Evolutionary conservation across 35 echinoderm and acorn worm genomes (phyloP), one percentile per base, ranked within the genome.

Genomic region (Apostichopus parvimensis): DNA sequence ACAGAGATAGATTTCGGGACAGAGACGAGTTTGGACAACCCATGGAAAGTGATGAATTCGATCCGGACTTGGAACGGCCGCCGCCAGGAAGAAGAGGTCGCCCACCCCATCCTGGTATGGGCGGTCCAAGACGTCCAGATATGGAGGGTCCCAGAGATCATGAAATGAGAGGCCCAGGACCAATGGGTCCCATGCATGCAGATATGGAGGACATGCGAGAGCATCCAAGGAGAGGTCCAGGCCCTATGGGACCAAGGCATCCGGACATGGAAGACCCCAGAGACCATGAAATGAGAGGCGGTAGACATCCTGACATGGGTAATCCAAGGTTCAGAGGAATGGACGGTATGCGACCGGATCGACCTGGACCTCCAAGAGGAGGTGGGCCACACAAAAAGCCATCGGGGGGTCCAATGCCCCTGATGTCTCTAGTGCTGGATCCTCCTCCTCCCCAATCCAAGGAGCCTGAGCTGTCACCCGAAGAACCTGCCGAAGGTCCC

Each of bases 371-470:
- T 52, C 22, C 8, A 54, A 53, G 55, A 54, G 79, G 79, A 13
- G 58, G 58, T 12, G 58, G 58, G 22, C 13, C 68, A 72, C 60
- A 7, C 12, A 88, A 72, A 15, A 84, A 84, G 22, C 71, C 17
- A 9, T 88, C 86, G 6, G 10, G 12, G 4, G 83, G 83, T 21
- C 86, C 86, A 88, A 25, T 72, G 86, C 86, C 86, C 15, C 62
- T 88, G 5, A 88, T 88, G 86, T 88, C 86, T 53, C 64, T 88
- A 66, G 68, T 88, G 57, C 26, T 88, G 54, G 86, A 72, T 25
- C 21, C 79, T 0, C 80, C 91, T 73, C 13, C 18, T n/a, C 53
- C 91, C 9, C 22, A 57, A 85, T 57, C 28, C 18, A 85, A 85
- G 17, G 57, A 59, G 26, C 45, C 34, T 56, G 45, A 4, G 45